phyloP scores from a whole-genome alignment of 2,113 vertebrate species.

The Pipa parva region DNA sequence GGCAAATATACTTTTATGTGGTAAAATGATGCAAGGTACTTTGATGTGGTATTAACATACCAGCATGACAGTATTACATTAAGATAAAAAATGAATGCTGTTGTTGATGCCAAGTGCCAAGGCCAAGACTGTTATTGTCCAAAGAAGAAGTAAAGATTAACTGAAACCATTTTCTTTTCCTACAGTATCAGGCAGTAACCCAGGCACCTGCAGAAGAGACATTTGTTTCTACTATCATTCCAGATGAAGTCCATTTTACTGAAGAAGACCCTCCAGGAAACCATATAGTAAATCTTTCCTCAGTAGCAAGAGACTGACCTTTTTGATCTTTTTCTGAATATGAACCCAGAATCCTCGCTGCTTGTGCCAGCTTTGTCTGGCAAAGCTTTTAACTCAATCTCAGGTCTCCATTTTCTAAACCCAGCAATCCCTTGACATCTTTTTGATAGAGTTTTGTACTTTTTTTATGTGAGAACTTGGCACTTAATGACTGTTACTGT shows the following conservation, averaged over 20 bases:
- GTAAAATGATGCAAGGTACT: too few relatives aligned
- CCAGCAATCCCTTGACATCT: conserved; percentile 6
- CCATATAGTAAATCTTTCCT: not conserved
- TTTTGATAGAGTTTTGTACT: conserved; percentile 41
- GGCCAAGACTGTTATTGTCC: too few relatives aligned
- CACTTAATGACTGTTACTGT: conserved; percentile 39
- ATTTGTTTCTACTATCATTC: conserved; percentile 71
- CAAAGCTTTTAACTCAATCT: conserved; percentile 33
- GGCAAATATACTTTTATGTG: too few relatives aligned
- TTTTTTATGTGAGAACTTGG: conserved; percentile 34
- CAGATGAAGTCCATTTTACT: conserved; percentile 69
- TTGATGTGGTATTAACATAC: too few relatives aligned
- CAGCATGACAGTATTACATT: too few relatives aligned
- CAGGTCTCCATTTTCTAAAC: conserved; percentile 39
- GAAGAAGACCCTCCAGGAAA: conserved; percentile 54
- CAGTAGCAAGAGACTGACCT: conserved; percentile 12
- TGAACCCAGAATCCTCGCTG: conserved; percentile 17
- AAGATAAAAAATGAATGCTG: too few relatives aligned
- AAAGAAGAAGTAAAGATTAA: too few relatives aligned
- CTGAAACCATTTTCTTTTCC: not conserved
- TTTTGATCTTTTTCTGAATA: not conserved
- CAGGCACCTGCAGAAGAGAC: conserved; percentile 59
- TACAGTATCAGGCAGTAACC: conserved; percentile 52
- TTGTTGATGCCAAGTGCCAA: too few relatives aligned
- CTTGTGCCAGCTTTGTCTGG: conserved; percentile 18